phyloP scores from a whole-genome alignment of 2,888 invertebrate species.

The Spisula solida region DNA sequence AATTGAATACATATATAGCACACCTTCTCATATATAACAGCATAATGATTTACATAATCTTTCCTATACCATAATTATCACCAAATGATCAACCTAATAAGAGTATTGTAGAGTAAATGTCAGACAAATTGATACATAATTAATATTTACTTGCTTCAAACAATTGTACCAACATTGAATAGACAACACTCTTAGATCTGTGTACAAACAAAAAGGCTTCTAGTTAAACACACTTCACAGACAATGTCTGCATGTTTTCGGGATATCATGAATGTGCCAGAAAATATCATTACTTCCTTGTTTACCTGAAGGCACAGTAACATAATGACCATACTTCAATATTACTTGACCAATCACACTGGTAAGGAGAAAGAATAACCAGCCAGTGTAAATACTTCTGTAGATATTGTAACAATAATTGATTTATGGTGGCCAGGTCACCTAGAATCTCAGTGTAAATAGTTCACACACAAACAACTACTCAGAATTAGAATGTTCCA shows the following conservation, averaged over 20 bases:
- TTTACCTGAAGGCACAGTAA: neutral
- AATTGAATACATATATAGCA: neutral
- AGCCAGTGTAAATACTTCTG: too few relatives aligned
- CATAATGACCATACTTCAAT: neutral
- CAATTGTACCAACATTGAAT: neutral
- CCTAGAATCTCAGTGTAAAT: too few relatives aligned
- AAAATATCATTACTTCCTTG: neutral
- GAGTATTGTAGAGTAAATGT: neutral
- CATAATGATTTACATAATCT: neutral
- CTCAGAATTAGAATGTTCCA: too few relatives aligned
- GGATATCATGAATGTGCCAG: neutral
- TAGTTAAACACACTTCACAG: neutral
- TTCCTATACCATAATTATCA: neutral
- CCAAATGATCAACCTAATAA: constrained; percentile 3
- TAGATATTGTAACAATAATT: too few relatives aligned
- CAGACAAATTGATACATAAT: neutral
- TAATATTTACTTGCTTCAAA: neutral
- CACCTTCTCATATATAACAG: neutral
- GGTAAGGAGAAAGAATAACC: too few relatives aligned
- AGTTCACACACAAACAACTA: too few relatives aligned
- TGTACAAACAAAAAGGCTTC: constrained; percentile 8
- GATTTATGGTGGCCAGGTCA: neutral
- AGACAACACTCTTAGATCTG: neutral
- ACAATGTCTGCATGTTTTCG: neutral
- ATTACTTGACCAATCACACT: neutral